phyloP scores from a whole-genome alignment of 2,888 invertebrate genomes.

The Pterobdella sp. region DNA sequence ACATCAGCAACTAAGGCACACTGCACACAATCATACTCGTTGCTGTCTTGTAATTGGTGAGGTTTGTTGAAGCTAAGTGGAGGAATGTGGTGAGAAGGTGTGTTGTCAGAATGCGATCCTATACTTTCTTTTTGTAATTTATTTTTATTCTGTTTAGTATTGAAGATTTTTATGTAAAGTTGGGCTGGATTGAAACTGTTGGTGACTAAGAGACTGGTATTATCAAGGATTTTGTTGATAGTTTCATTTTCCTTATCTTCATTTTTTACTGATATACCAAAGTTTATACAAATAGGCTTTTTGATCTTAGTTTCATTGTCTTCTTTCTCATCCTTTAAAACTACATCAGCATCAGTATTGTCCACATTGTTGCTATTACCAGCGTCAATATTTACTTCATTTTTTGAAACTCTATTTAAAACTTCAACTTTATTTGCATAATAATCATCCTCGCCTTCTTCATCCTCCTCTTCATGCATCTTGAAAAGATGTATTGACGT shows the following conservation, averaged over 20 bases:
- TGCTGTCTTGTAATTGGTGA: slow-evolving; percentile 51
- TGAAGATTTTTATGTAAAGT: background rate
- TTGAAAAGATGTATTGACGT: background rate
- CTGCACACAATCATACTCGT: slow-evolving; percentile 58
- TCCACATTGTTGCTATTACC: background rate
- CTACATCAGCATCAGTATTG: background rate
- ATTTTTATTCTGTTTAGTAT: background rate
- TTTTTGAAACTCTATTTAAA: background rate
- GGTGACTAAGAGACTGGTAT: background rate
- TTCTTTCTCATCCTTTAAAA: background rate
- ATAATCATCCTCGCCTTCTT: background rate
- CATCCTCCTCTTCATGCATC: slow-evolving; percentile 1
- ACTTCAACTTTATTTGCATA: background rate
- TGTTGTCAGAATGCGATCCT: background rate
- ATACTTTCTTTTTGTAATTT: background rate
- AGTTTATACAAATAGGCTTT: background rate
- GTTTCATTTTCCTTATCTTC: background rate
- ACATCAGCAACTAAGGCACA: slow-evolving; percentile 62
- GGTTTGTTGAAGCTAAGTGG: background rate
- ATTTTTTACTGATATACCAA: too few species aligned
- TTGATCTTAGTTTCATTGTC: background rate
- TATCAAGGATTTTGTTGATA: too few species aligned
- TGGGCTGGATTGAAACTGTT: background rate
- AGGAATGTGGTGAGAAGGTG: background rate
- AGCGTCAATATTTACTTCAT: background rate